Conservation (phyloP, 2,797 vertebrate species). For the Gila robusta region DNA sequence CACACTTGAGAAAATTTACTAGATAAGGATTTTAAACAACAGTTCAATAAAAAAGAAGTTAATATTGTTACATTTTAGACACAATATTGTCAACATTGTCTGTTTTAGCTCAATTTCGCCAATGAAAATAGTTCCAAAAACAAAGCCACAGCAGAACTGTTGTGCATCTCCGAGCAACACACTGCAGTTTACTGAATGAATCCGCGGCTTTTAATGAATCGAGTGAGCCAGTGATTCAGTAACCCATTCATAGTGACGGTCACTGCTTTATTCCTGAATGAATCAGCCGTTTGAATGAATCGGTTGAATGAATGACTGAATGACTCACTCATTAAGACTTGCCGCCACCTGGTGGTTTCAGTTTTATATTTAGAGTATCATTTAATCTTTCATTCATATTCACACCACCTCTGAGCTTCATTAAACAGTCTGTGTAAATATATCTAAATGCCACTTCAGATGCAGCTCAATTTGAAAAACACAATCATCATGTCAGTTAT, state of each 20-base stretch:
- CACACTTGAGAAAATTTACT: not conserved
- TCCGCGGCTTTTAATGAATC: not conserved
- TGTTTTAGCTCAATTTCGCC: not conserved
- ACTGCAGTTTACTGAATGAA: not conserved
- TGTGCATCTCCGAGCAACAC: not conserved
- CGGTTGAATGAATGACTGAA: not conserved
- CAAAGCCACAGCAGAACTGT: not conserved
- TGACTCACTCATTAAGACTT: not conserved
- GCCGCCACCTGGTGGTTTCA: not conserved
- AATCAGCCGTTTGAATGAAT: not conserved
- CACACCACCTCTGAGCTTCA: not conserved
- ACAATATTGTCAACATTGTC: not conserved
- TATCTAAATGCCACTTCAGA: not conserved
- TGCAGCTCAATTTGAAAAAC: not conserved
- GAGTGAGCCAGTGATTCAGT: not conserved
- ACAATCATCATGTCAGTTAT: not conserved
- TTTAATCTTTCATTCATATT: not conserved
- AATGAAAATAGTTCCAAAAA: not conserved
- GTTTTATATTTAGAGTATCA: not conserved
- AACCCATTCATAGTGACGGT: not conserved
- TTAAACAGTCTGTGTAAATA: not conserved
- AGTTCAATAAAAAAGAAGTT: not conserved
- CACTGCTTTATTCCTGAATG: not conserved
- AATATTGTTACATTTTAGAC: not conserved
- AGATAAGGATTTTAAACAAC: not conserved